Conservation (phyloP, 1,140 invertebrate species). For the Trissolcus basalis region DNA sequence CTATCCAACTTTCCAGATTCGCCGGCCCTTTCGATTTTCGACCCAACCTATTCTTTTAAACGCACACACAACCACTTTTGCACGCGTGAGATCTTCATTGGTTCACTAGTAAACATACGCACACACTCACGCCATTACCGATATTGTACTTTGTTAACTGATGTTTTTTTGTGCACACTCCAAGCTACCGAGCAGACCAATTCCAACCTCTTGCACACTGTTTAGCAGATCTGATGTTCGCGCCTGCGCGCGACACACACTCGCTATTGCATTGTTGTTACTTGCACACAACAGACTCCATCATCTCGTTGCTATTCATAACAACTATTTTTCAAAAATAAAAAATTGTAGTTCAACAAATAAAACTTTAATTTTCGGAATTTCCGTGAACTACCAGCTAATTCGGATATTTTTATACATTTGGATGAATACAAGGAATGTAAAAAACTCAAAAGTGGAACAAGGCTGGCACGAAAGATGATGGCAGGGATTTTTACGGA, state of each 20-base stretch:
- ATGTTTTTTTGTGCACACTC: too few species aligned
- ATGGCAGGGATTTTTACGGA: constrained; percentile 16
- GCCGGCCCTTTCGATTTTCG: constrained; percentile 39
- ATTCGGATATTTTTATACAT: too few species aligned
- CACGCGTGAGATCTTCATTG: constrained; percentile 6
- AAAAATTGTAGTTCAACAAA: too few species aligned
- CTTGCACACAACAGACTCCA: constrained; percentile 20
- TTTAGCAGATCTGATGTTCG: too few species aligned
- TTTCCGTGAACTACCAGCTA: not conserved
- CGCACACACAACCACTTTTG: constrained; percentile 28
- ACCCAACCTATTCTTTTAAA: constrained; percentile 31
- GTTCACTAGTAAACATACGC: constrained; percentile 9
- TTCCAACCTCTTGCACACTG: too few species aligned
- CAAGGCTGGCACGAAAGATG: constrained; percentile 1
- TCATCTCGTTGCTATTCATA: constrained; percentile 7
- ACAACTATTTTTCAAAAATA: not conserved
- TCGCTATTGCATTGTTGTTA: constrained; percentile 62
- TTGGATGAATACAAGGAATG: too few species aligned
- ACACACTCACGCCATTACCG: constrained; percentile 4
- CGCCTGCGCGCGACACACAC: too few species aligned
- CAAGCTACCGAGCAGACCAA: too few species aligned
- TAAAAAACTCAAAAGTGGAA: too few species aligned
- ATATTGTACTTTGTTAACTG: not conserved
- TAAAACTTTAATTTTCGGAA: not conserved
- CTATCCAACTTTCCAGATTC: constrained; percentile 80